Base-by-base conservation (phyloP, 2,113 vertebrate genomes). In the Pygoscelis adeliae region DNA sequence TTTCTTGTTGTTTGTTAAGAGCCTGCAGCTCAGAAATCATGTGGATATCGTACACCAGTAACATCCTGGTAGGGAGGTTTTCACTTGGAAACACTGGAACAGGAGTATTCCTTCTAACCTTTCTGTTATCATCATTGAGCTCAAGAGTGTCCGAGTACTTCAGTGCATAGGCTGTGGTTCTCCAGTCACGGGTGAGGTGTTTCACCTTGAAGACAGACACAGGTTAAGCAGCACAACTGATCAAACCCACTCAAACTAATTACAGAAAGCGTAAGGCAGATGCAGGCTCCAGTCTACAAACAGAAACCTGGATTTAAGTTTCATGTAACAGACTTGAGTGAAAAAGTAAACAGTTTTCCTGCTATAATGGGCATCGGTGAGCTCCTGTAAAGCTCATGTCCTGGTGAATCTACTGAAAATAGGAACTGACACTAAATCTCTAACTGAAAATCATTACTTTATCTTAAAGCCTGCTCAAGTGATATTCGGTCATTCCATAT, bases 121-220 rank as follows among this genome's bases (percentile, higher is more conserved):
- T 99, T 13, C 99, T 98, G 10, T 98, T 99, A 74, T 99, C 99
- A 0, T 99, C 99, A 4, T 99, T 99, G 95, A 99, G 98, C 98
- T 99, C 99, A 7, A 99, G 98, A 20, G 97, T 96, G 76, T 97
- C 95, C 0, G 99, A 99, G 96, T 99, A 98, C 95, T 98, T 99
- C 96, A 99, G 96, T 49, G 99, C 99, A 1, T 99, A 98, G 2
- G 99, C 99, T 2, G 99, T 99, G 59, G 99, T 99, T 92, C 99
- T 99, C 99, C 99, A 99, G 98, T 99, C 99, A 34, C 99, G 98
- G 1, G 99, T 99, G 69, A 99, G 98, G 86, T 99, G 99, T 91
- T 99, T 99, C 44, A 99, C 99, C 99, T 99, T 94, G 3, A 62
- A 84, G 83, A 95, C 93, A 76, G 79, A 69, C 72, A 80, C n/a